A percentile compares a stretch with the other conserved stretches of the same genome.
These are phyloP conservation scores for Monomorium pharaonis DNA, from an alignment of 1,140 invertebrate genomes.

Conservation along the genomic window DNA sequence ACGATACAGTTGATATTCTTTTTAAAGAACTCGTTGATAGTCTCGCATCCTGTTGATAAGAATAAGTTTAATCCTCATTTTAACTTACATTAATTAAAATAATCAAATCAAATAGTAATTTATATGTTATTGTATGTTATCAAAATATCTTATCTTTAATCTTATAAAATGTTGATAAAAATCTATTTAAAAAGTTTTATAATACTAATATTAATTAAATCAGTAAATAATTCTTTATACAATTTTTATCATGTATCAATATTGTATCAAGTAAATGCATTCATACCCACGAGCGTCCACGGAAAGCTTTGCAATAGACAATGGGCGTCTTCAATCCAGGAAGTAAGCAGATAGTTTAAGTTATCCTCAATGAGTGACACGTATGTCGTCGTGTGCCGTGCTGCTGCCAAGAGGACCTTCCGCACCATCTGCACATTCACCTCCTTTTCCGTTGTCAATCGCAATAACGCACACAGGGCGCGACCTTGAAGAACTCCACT, in stretches of 20 bases:
- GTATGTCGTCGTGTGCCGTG: constrained; percentile 50
- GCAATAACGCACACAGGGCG: constrained; percentile 79
- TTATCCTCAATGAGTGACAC: constrained; percentile 80
- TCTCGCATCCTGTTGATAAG: constrained; percentile 74
- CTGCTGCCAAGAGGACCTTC: constrained; percentile 75
- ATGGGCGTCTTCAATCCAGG: constrained; percentile 58
- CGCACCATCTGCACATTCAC: constrained; percentile 75
- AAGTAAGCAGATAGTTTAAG: constrained; percentile 77
- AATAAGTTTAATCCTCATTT: not conserved
- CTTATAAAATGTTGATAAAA: not conserved
- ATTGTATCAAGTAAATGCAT: not conserved
- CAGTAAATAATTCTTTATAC: not conserved
- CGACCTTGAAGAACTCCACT: constrained; percentile 80
- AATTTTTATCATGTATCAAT: not conserved
- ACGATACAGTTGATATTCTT: constrained; percentile 80
- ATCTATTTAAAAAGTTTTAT: not conserved
- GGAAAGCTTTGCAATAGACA: constrained; percentile 78
- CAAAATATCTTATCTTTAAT: not conserved
- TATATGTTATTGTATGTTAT: not conserved
- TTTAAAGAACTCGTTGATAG: constrained; percentile 80
- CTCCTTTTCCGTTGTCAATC: constrained; percentile 77
- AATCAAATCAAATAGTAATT: no score
- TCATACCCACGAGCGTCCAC: constrained; percentile 64
- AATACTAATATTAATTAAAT: not conserved
- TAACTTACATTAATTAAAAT: not conserved